Evolutionary conservation across 2,113 vertebrate genomes (phyloP), one percentile per base, ranked within the genome.

Genomic region (Phainopepla nitens): DNA sequence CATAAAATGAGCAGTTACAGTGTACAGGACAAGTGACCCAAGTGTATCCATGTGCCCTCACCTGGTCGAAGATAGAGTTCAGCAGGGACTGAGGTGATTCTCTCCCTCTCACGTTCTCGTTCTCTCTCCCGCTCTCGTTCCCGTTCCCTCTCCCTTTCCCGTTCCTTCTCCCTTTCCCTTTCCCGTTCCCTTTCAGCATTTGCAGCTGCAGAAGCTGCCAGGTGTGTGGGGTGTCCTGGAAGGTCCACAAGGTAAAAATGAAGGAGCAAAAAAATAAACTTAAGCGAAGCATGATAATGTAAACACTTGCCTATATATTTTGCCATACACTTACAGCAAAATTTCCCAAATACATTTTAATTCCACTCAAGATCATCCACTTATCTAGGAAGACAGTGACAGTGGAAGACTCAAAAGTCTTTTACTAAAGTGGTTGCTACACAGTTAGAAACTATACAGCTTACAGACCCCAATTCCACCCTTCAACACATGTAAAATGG

Each of bases 161-260:
- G 95, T 22, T 98, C 98, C 22, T 98, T 90, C 75, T 98, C 98
- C 41, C 97, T 81, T 54, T 98, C 98, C n/a, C 98, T 61, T 24
- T 98, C 98, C 79, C 98, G 95, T 41, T 98, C 98, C 44, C 98
- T 90, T 71, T 99, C 99, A 39, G 98, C 98, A 87, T 97, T 99
- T 29, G 97, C 98, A 31, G 98, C 98, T 15, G 98, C 98, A 10
- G 98, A 98, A 58, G 98, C 98, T 72, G 98, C 98, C 57, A 99
- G 97, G 87, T 99, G 99, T 54, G 98, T 97, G 69, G 98, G 98
- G 58, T 99, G 99, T 86, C 99, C 99, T 99, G 93, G 19, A 82
- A 95, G 16, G 39, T 76, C 88, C 86, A 96, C n/a, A 53, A 49
- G 42, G 57, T 42, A 85, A 70, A 70, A 72, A 82, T 18, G 49